These are phyloP conservation scores for Anabas testudineus DNA, from an alignment of 2,797 vertebrate species.

Conservation along the genomic window DNA sequence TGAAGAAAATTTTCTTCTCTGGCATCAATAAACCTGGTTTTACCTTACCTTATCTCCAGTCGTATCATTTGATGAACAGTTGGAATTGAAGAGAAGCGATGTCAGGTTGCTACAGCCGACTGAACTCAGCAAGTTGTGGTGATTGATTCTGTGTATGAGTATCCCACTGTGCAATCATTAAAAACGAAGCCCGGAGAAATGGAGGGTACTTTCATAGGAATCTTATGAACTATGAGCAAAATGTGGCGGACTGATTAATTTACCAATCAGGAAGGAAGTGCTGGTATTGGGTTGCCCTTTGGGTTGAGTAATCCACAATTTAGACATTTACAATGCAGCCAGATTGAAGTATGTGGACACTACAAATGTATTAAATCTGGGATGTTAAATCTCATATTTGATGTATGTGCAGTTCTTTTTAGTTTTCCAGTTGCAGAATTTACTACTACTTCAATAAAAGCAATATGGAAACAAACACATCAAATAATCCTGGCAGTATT, in stretches of 20 bases:
- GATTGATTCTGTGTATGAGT: constrained; percentile 28
- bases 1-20: constrained; percentile 1
- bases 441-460: no score
- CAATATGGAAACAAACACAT: neutral
- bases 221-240: constrained; percentile 1
- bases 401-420: neutral
- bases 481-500: no score
- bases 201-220: neutral
- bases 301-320: no score
- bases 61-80: constrained; percentile 34
- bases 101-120: constrained; percentile 11
- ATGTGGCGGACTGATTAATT: constrained; percentile 13
- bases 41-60: neutral
- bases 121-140: constrained; percentile 20
- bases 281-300: neutral
- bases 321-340: no score
- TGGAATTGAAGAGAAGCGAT: constrained; percentile 24
- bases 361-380: neutral
- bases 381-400: neutral
- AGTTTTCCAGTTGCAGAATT: neutral
- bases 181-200: neutral
- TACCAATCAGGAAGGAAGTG: neutral
- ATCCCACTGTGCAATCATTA: constrained; percentile 2
- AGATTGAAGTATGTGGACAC: no score
- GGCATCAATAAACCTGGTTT: constrained; percentile 32